phyloP scores from a whole-genome alignment of 2,113 vertebrate species.

The Corynorhinus townsendii region DNA sequence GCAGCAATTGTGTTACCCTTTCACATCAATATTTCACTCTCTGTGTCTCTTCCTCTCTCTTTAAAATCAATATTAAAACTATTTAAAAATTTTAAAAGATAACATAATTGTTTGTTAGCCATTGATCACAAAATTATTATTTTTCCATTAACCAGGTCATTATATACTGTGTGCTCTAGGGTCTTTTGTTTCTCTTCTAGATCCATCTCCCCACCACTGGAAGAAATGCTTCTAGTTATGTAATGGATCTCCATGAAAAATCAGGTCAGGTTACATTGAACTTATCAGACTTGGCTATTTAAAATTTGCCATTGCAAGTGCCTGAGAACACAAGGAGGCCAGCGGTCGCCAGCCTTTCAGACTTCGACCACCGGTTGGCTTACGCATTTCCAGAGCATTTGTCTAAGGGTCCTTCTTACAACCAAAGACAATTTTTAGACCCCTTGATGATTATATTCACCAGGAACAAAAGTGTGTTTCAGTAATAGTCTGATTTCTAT shows the following conservation, averaged over 20 bases:
- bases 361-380: neutral
- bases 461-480: neutral
- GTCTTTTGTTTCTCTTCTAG: neutral
- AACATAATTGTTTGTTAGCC: neutral
- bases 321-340: neutral
- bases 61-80: neutral
- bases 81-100: neutral
- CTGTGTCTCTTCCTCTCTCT: neutral
- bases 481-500: conserved; percentile 9
- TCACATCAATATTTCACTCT: neutral
- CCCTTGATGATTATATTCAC: neutral
- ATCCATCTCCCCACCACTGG: neutral
- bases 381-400: conserved; percentile 23
- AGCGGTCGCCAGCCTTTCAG: too few relatives aligned
- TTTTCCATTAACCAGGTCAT: neutral
- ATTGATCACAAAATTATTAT: neutral
- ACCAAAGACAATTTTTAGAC: conserved; percentile 1
- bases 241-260: neutral
- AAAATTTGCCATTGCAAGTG: neutral
- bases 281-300: neutral
- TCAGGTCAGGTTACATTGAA: neutral
- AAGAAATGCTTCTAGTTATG: neutral
- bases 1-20: too few relatives aligned
- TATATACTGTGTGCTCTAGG: neutral
- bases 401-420: neutral